Percentiles rank a stretch among this genome's conserved stretches.
Evolutionary conservation across 2,888 invertebrate genomes (phyloP).

Genomic region (Cetonia aurata): DNA sequence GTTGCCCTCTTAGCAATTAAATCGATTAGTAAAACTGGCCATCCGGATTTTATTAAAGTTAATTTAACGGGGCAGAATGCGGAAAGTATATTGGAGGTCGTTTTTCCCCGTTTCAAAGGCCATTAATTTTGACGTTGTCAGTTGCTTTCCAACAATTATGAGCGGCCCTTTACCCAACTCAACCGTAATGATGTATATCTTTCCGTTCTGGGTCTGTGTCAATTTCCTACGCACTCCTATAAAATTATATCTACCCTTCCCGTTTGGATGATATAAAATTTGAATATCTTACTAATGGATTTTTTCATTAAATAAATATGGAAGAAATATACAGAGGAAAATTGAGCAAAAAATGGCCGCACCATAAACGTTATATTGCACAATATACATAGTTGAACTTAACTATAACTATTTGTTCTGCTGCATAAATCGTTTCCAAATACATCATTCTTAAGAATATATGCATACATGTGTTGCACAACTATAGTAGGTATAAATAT

Average conservation of each 20-base stretch:
- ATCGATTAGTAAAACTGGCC: background rate
- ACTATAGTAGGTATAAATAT: conserved; percentile 13
- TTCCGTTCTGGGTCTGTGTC: background rate
- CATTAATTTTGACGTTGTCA: conserved; percentile 24
- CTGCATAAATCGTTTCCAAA: no score
- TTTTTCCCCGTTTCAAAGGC: conserved; percentile 6
- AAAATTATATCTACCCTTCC: background rate
- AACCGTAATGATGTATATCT: conserved; percentile 13
- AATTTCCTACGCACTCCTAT: background rate
- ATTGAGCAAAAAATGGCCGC: background rate
- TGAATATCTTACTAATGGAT: no score
- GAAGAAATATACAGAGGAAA: background rate
- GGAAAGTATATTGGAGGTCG: background rate
- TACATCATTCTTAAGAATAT: conserved; percentile 24
- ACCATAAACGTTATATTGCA: no score
- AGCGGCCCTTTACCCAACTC: conserved; percentile 23
- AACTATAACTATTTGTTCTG: no score
- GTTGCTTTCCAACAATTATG: conserved; percentile 21
- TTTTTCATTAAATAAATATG: background rate
- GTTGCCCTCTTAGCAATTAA: conserved; percentile 4
- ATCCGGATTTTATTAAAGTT: conserved; percentile 11
- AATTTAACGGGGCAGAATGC: conserved; percentile 2
- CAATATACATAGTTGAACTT: no score
- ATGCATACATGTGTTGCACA: background rate
- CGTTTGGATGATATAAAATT: no score